Evolutionary conservation across 2,797 vertebrate species (phyloP), one percentile per base, ranked within the genome.

Genomic region (Pteropus rufus): DNA sequence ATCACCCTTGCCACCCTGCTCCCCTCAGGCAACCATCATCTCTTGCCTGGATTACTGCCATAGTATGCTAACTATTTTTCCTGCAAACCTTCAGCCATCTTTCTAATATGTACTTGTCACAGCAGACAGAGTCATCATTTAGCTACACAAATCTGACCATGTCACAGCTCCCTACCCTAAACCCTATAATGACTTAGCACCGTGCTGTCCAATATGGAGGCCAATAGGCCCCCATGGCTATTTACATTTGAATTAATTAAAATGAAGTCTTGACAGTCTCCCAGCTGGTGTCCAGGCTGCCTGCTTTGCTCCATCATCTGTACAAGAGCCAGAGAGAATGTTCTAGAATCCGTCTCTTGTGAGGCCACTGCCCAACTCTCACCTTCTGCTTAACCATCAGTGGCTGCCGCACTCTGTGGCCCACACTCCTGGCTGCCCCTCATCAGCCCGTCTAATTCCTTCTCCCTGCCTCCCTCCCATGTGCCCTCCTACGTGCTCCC

Each of bases 381-480:
- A 44, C 5, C 11, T 39, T 39, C 73, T 18, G 70, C 31, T 23
- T 29, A 11, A 10, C 54, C 54, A 5, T 19, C 41, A 9, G 23
- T 52, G 52, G 18, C 26, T 6, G 60, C 46, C 0, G 1, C 9
- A 6, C 7, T 44, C 56, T 0, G 0, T 12, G 69, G 31, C 64
- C 62, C 89, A 18, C 11, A 5, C 29, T 10, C 4, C 34, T 10
- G 44, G 54, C 34, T 9, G 5, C 23, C 46, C 7, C 41, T 36
- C 11, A 1, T 2, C 41, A 18, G 24, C 62, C 2, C 0, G 9
- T n/a, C 49, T 0, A 2, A 29, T 23, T 14, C 62, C 65, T 46
- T 3, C 60, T 56, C 70, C 49, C 11, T 0, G 15, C 24, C 64
- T 15, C 39, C 56, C 49, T 26, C 18, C 76, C 4, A 3, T 0